Evolutionary conservation across 2,113 vertebrate genomes (phyloP), one percentile per base, ranked within the genome.

Genomic region (Psittacus erithacus): DNA sequence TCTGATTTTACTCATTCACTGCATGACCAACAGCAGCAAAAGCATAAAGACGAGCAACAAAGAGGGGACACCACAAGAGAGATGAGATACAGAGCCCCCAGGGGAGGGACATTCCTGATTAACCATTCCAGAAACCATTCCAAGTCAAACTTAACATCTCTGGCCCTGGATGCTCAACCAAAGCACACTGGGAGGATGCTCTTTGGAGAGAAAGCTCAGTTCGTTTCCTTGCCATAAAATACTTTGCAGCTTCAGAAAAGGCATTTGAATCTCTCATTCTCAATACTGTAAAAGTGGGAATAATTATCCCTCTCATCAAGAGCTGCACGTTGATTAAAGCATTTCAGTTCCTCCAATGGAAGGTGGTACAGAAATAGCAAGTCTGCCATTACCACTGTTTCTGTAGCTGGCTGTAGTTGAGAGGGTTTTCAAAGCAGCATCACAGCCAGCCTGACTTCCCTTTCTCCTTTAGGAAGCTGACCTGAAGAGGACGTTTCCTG

Each of bases 261-360:
- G 5, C 76, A 68, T 86, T 86, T 89, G 33, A 23, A 71, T 27
- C 38, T 82, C 75, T 60, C 41, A n/a, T 46, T 18, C 79, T 82
- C 60, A 41, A 6, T 27, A 38, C 33, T 6, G 5, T 67, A 68
- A 60, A 89, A 95, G 46, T 0, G 7, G 65, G 62, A 71, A 84
- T 74, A 92, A 95, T 92, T 88, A 82, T 31, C 69, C 52, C 35
- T 53, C 68, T 91, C 65, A 35, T 68, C 43, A 33, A 46, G 83
- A 71, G 55, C 49, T 47, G 69, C 23, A 12, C 27, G 1, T 60
- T 92, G 88, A 92, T 89, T 82, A 82, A 77, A 35, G 69, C 35
- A 5, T 85, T 92, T 69, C 33, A 55, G 8, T 20, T 62, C 22
- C 78, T 76, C 47, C 70, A 28, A 4, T 39, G 28, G 76, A 77